These are phyloP conservation scores for Tringa solitaria DNA, from an alignment of 2,113 vertebrate genomes.

Conservation along the genomic window DNA sequence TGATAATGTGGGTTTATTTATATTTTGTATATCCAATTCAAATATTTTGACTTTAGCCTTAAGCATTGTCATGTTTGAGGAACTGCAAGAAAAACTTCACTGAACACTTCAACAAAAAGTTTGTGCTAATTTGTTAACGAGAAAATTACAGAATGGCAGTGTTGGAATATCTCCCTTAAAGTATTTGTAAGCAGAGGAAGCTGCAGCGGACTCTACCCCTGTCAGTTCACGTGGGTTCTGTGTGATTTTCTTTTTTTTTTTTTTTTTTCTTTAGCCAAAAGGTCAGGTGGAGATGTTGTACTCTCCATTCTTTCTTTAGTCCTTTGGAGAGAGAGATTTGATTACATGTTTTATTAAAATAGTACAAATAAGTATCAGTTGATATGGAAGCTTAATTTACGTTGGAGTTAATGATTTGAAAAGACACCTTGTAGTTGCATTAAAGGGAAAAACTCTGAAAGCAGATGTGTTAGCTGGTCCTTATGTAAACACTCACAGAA, in stretches of 20 bases:
- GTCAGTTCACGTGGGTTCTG: background rate
- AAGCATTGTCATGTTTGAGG: background rate
- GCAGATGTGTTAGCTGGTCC: background rate
- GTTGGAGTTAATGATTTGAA: background rate
- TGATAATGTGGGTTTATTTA: conserved; percentile 22
- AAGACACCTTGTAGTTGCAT: background rate
- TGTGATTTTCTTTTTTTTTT: background rate
- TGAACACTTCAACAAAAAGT: background rate
- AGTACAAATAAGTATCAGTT: background rate
- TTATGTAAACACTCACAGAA: background rate
- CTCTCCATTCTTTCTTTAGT: background rate
- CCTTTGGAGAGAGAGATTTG: background rate
- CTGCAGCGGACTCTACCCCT: background rate
- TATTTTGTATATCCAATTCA: background rate
- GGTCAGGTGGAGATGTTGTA: background rate
- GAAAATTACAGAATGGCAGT: background rate
- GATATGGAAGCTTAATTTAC: background rate
- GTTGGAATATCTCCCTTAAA: background rate
- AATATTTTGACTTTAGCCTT: conserved; percentile 26
- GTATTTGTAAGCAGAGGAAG: background rate
- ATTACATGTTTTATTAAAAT: background rate
- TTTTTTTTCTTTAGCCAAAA: background rate
- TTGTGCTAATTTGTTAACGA: background rate
- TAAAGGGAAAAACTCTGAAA: background rate
- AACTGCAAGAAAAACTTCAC: background rate